Conservation (phyloP, 2,113 vertebrate genomes). For the Guaruba guarouba region DNA sequence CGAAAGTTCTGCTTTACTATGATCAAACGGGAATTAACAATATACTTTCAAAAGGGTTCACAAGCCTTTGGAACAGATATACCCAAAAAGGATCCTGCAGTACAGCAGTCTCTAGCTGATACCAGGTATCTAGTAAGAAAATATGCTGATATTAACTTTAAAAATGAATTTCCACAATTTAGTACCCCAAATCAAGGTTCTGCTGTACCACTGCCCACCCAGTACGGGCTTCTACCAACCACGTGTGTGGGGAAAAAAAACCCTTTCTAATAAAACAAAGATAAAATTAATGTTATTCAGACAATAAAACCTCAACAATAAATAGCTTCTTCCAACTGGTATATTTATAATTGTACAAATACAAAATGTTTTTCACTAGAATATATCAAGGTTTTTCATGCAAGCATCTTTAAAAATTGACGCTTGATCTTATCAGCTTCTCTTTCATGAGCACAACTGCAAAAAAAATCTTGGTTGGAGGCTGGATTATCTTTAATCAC, state of each 20-base stretch:
- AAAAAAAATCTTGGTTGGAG: neutral
- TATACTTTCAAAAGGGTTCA: neutral
- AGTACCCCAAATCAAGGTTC: neutral
- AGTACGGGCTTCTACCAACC: neutral
- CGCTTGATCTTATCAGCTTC: neutral
- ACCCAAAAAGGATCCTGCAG: neutral
- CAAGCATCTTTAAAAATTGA: neutral
- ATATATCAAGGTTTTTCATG: neutral
- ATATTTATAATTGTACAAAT: neutral
- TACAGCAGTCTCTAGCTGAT: neutral
- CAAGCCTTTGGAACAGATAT: neutral
- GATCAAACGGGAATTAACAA: neutral
- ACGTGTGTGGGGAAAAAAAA: rapidly evolving
- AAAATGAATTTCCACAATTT: neutral
- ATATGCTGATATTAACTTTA: neutral
- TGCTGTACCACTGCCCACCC: neutral
- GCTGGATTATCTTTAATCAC: neutral
- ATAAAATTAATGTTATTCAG: neutral
- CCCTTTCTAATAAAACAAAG: neutral
- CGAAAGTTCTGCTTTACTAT: neutral
- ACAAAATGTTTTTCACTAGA: neutral
- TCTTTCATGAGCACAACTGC: neutral
- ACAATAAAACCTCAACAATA: neutral
- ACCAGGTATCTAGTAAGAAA: neutral
- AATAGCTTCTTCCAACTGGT: neutral